Base-by-base conservation (phyloP, 2,888 invertebrate species). In the Nephrotoma appendiculata region DNA sequence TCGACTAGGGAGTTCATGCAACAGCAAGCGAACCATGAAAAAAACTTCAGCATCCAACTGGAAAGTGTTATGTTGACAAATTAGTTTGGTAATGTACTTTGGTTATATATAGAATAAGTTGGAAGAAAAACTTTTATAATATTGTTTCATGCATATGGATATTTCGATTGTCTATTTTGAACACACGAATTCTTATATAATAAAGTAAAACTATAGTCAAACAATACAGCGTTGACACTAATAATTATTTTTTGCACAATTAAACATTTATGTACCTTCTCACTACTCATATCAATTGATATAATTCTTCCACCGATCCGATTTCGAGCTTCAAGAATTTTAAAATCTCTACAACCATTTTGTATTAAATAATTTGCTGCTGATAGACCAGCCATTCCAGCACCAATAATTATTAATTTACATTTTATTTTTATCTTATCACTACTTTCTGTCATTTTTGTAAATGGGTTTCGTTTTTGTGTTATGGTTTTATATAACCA, bases 231-330 rank as follows among this genome's bases (percentile, higher is more conserved):
- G 44, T 43, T 71, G n/a, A 85, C 57, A 12, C 11, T 42, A 85
- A 6, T 19, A 86, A n/a, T 31, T 71, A 71, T 2, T 31, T 71
- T 31, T 71, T 9, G 31, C 31, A 4, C 31, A 31, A 31, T 71
- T 3, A 19, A 71, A 71, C 44, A 31, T 83, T 41, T 4, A 83
- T 88, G 89, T 90, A 92, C 91, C 89, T 91, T 92, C 89, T 93
- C 92, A 87, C 92, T 92, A 91, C 95, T 95, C 90, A 96, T 93
- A 89, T 95, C 94, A 89, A 95, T 94, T 87, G 96, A 95, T 87
- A 96, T 93, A 88, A 97, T 96, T 88, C 97, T 93, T 87, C 97
- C 97, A 86, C 97, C 97, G 88, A 97, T 93, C 87, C 96, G 94
- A 90, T 94, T 94, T 90, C 96, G 93, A 87, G 96, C 96, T 92